Percentiles rank a stretch among this genome's conserved stretches.
Evolutionary conservation across 2,888 invertebrate species (phyloP).

Genomic region (Phragmatobia fuliginosa): DNA sequence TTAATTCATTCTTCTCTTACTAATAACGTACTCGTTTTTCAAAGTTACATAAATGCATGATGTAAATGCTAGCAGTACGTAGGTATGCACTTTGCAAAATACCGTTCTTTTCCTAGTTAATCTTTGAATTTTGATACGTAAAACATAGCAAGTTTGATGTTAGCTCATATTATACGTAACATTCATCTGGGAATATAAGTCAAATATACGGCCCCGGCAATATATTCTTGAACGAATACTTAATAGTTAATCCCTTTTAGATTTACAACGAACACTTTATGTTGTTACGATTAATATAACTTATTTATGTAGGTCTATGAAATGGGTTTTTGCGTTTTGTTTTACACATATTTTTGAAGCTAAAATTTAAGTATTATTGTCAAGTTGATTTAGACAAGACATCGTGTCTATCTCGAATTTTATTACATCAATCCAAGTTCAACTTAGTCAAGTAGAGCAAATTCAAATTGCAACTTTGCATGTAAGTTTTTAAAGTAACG

Average conservation of each 20-base stretch:
- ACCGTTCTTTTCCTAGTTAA: not conserved
- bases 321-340: not conserved
- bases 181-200: not conserved
- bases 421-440: not conserved
- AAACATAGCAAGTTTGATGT: not conserved
- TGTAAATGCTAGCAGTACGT: not conserved
- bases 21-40: no score
- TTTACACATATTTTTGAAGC: not conserved
- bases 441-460: no score
- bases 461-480: no score
- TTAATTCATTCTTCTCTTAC: no score
- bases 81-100: not conserved
- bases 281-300: not conserved
- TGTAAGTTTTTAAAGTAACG: no score
- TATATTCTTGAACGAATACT: slow-evolving; percentile 26
- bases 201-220: slow-evolving; percentile 16
- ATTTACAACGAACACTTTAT: slow-evolving; percentile 7
- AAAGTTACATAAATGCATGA: no score
- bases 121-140: not conserved
- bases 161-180: not conserved
- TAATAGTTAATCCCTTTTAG: slow-evolving; percentile 16
- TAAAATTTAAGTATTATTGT: not conserved
- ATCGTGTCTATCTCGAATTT: no score
- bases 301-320: slow-evolving; percentile 1
- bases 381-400: no score